Evolutionary conservation across 2,797 vertebrate genomes (phyloP).

Genomic region (Enteromius paludinosus): DNA sequence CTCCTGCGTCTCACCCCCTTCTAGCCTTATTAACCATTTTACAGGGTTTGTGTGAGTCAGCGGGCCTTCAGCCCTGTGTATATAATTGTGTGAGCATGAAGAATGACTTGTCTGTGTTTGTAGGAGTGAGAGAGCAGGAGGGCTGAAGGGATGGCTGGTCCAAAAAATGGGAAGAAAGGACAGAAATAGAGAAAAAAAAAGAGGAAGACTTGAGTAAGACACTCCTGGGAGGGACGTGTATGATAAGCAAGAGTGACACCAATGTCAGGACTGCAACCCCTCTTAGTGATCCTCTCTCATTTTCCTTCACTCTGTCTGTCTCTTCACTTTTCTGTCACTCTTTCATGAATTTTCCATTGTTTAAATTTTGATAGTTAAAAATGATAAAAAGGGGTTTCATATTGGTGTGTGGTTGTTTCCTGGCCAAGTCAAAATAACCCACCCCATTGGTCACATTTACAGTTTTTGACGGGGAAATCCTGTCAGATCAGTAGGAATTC

Average conservation of each 20-base stretch:
- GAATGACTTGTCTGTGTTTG: conserved; percentile 35
- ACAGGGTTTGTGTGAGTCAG: conserved; percentile 31
- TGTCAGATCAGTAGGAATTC: neutral
- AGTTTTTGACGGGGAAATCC: neutral
- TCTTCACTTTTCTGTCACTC: conserved; percentile 18
- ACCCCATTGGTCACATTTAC: neutral
- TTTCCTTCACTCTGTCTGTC: conserved; percentile 66
- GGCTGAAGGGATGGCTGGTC: neutral
- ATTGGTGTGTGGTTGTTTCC: neutral
- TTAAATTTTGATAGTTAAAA: no score
- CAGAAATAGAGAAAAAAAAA: conserved; percentile 26
- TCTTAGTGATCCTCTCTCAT: conserved; percentile 62
- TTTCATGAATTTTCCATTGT: neutral
- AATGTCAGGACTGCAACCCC: conserved; percentile 66
- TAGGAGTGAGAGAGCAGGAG: neutral
- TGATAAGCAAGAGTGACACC: conserved; percentile 77
- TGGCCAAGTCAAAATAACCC: neutral
- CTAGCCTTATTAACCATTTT: conserved; percentile 31
- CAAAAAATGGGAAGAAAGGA: neutral
- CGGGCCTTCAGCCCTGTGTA: neutral
- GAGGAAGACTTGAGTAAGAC: conserved; percentile 16
- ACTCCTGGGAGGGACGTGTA: conserved; percentile 67
- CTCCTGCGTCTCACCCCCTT: neutral
- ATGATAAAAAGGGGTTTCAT: neutral
- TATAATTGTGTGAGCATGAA: neutral